These are phyloP conservation scores for Ctenochaetus hawaiiensis DNA, from an alignment of 2,797 vertebrate genomes.

Conservation along the genomic window DNA sequence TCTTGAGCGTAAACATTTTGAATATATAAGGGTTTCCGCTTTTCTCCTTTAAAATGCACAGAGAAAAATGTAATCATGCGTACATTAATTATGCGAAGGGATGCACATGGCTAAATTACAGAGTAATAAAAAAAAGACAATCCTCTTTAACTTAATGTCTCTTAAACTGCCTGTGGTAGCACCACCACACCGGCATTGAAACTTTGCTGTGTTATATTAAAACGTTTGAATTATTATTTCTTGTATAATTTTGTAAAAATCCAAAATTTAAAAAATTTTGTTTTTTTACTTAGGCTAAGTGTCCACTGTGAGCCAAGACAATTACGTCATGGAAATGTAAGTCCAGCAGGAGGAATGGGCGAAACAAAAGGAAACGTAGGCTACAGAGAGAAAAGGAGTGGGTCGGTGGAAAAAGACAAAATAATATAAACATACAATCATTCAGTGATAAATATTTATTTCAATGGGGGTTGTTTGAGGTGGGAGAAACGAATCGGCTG, in stretches of 20 bases:
- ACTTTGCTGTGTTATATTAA: background rate
- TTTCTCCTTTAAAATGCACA: background rate
- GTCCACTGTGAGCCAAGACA: conserved; percentile 74
- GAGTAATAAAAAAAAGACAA: background rate
- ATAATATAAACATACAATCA: background rate
- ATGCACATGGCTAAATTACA: background rate
- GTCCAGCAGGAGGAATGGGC: conserved; percentile 77
- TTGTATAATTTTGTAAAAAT: background rate
- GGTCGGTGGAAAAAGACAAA: background rate
- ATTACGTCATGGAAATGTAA: conserved; percentile 88
- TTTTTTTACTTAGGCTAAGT: conserved; percentile 39
- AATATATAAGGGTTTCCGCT: background rate
- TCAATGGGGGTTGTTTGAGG: background rate
- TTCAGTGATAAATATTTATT: background rate
- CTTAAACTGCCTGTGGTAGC: background rate
- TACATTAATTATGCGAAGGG: background rate
- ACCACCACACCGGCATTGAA: background rate
- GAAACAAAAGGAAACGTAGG: conserved; percentile 81
- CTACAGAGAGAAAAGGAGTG: conserved; percentile 24
- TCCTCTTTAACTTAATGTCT: background rate
- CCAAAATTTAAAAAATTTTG: background rate
- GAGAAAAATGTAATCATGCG: background rate
- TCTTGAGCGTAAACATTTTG: background rate
- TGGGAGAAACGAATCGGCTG: conserved; percentile 1
- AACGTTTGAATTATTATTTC: background rate